Base-by-base conservation (phyloP, 1,140 invertebrate species). In the Atta texana region DNA sequence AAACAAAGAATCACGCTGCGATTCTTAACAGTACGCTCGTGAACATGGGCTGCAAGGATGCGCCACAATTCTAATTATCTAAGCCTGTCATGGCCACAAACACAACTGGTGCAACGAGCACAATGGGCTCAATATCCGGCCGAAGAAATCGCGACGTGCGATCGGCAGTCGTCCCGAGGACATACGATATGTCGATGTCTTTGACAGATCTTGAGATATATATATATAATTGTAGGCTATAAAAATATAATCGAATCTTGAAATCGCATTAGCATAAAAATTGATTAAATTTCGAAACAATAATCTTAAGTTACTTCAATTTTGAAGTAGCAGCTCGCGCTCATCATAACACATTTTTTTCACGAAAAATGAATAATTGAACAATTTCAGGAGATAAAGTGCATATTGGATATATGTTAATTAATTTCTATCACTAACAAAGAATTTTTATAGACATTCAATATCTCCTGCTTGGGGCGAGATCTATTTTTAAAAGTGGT, bases 31-130 rank as follows among this genome's bases (percentile, higher is more conserved):
- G 21, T 12, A 49, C 66, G 24, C 21, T 18, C 80, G n/a, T 10
- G 57, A 44, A 44, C 39, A 44, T 61, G 2, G 31, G 28, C 66
- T 49, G 18, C 34, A 39, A 8, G 34, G 21, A 74, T 44, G 44
- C 49, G 64, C 39, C 12, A 51, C 66, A 24, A 61, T 31, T 84
- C 69, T 84, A 84, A 84, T 84, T 84, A 84, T 84, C 69, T 75
- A 84, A 84, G 80, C 74, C 80, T 84, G 80, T 84, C 80, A 84
- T 69, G 80, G 80, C n/a, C 80, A 51, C 80, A 61, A 74, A 84
- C 69, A 74, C 69, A 84, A 84, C 80, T 63, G 80, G 80, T 84
- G 69, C 80, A 84, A 84, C 80, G 69, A 84, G 80, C 24, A 84
- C 80, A 84, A 84, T 84, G 55, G 69, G 80, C 80, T 84, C 55